Conservation (phyloP, 2,888 invertebrate species). For the Phrixothrix hirtus region DNA sequence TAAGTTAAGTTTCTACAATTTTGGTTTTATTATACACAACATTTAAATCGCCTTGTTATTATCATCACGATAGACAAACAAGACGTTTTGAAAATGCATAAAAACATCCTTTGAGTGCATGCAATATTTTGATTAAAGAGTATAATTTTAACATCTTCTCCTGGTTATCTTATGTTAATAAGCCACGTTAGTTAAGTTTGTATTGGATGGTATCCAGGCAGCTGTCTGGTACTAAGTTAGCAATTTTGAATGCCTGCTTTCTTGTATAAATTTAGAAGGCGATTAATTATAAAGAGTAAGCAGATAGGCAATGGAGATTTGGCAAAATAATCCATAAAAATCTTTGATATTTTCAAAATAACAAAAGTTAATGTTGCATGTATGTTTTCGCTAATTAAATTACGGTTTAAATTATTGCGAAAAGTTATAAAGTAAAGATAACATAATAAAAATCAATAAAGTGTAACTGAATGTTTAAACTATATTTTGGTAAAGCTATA, state of each 20-base stretch:
- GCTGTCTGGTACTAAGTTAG: constrained; percentile 33
- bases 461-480: too few species aligned
- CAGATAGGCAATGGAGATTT: constrained; percentile 22
- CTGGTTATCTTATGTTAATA: constrained; percentile 29
- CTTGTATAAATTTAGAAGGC: constrained; percentile 23
- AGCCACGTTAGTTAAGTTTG: constrained; percentile 23
- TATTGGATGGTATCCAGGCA: constrained; percentile 32
- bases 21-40: too few species aligned
- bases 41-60: too few species aligned
- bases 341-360: too few species aligned
- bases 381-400: too few species aligned
- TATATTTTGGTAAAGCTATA: constrained; percentile 2
- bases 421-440: too few species aligned
- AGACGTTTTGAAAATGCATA: constrained; percentile 8
- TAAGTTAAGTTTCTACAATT: too few species aligned
- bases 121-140: constrained; percentile 18
- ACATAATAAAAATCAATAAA: too few species aligned
- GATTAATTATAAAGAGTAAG: constrained; percentile 32
- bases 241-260: constrained; percentile 27
- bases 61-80: constrained; percentile 9
- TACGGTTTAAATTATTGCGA: too few species aligned
- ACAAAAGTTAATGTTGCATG: too few species aligned
- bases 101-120: constrained; percentile 10
- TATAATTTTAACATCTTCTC: constrained; percentile 18
- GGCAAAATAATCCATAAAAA: too few species aligned